Conservation (phyloP, 2,113 vertebrate genomes). For the Oxyruncus cristatus region DNA sequence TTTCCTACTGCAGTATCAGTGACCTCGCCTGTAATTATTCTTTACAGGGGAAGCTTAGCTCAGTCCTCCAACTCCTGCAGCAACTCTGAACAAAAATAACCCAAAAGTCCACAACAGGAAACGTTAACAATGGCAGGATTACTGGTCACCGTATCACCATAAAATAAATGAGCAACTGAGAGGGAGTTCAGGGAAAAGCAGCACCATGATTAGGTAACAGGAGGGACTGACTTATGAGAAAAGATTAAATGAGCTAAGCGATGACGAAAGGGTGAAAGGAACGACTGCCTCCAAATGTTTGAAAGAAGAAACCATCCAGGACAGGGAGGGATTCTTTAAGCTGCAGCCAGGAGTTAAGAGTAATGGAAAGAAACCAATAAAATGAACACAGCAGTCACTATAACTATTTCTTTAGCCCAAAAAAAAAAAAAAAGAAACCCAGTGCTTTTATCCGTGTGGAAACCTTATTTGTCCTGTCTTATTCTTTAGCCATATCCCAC, state of each 20-base stretch:
- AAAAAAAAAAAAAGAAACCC: not conserved
- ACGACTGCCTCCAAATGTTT: not conserved
- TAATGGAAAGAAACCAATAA: constrained; percentile 59
- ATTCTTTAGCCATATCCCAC: not conserved
- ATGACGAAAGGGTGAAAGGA: not conserved
- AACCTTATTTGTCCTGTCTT: not conserved
- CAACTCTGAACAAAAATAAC: constrained; percentile 55
- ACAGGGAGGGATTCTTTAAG: constrained; percentile 45
- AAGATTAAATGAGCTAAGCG: constrained; percentile 20
- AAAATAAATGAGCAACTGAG: not conserved
- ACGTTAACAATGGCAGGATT: constrained; percentile 51
- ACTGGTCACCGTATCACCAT: not conserved
- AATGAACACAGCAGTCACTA: not conserved
- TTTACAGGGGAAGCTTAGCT: not conserved
- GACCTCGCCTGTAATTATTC: constrained; percentile 14
- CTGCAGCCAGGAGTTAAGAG: constrained; percentile 34
- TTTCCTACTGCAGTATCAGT: not conserved
- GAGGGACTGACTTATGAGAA: constrained; percentile 1
- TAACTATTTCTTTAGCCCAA: not conserved
- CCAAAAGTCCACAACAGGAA: constrained; percentile 51
- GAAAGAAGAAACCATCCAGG: constrained; percentile 27
- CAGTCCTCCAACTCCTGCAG: not conserved
- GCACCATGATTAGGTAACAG: not conserved
- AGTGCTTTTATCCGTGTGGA: not conserved
- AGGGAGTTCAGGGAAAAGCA: constrained; percentile 22